Conservation (phyloP, 2,888 invertebrate species). For the Synanthedon andrenaeformis region DNA sequence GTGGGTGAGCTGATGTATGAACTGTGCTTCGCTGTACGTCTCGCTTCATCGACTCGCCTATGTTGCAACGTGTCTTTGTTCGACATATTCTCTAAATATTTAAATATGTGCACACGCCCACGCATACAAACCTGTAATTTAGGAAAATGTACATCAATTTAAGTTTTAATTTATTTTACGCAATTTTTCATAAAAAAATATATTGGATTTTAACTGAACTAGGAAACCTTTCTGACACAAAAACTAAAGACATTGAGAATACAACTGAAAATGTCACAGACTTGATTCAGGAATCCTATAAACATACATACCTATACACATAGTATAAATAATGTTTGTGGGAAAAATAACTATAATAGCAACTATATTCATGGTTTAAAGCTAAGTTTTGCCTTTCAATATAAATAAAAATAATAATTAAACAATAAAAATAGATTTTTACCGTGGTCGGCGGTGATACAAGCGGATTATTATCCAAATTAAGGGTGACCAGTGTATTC, state of each 20-base stretch:
- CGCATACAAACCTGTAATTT: slow-evolving; percentile 83
- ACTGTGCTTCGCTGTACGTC: slow-evolving; percentile 54
- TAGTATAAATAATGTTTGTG: too few species aligned
- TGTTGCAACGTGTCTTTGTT: slow-evolving; percentile 72
- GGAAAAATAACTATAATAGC: too few species aligned
- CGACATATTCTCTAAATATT: slow-evolving; percentile 91
- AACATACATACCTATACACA: too few species aligned
- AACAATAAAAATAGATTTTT: slow-evolving; percentile 39
- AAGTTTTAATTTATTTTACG: not conserved
- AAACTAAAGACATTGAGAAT: too few species aligned
- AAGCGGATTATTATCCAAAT: slow-evolving; percentile 90
- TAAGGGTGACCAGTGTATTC: slow-evolving; percentile 83
- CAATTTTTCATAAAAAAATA: not conserved
- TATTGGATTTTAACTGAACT: slow-evolving; percentile 2
- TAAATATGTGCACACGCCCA: slow-evolving; percentile 94
- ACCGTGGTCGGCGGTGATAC: slow-evolving; percentile 93
- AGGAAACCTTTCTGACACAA: too few species aligned
- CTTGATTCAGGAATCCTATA: too few species aligned
- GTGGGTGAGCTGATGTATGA: slow-evolving; percentile 45
- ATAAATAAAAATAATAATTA: too few species aligned
- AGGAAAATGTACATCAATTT: not conserved
- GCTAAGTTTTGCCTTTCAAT: too few species aligned
- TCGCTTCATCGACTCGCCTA: slow-evolving; percentile 63
- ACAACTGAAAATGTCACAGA: too few species aligned
- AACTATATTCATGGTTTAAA: too few species aligned